Conservation (phyloP, 2,113 vertebrate species). For the Actinemys pallida region DNA sequence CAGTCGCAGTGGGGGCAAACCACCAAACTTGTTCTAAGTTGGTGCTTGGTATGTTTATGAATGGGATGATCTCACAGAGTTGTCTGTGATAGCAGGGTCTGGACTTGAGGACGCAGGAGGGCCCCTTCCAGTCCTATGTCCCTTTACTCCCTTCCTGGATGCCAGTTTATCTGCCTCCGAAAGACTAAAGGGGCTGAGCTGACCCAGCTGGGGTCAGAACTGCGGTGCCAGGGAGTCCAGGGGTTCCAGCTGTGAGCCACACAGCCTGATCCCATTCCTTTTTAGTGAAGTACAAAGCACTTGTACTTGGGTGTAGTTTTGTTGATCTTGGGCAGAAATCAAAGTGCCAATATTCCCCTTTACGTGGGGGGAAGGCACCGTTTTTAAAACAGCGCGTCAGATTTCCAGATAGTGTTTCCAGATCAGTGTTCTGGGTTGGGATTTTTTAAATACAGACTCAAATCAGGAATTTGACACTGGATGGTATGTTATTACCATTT, state of each 20-base stretch:
- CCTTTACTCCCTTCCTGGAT: neutral
- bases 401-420: neutral
- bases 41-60: neutral
- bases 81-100: neutral
- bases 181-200: neutral
- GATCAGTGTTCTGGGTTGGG: no score
- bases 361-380: neutral
- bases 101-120: neutral
- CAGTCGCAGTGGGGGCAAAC: neutral
- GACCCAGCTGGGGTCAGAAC: neutral
- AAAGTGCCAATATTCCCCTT: neutral
- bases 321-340: neutral
- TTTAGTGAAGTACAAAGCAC: neutral
- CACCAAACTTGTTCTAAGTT: neutral
- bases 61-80: neutral
- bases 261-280: neutral
- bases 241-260: neutral
- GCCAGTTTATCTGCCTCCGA: neutral
- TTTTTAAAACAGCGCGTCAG: neutral
- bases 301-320: neutral
- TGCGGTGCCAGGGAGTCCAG: neutral
- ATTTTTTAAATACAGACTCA: neutral
- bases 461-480: neutral
- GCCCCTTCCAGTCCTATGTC: neutral
- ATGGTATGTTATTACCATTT: neutral